Conservation (phyloP, 2,113 vertebrate genomes). For the Nothobranchius kuhntae region DNA sequence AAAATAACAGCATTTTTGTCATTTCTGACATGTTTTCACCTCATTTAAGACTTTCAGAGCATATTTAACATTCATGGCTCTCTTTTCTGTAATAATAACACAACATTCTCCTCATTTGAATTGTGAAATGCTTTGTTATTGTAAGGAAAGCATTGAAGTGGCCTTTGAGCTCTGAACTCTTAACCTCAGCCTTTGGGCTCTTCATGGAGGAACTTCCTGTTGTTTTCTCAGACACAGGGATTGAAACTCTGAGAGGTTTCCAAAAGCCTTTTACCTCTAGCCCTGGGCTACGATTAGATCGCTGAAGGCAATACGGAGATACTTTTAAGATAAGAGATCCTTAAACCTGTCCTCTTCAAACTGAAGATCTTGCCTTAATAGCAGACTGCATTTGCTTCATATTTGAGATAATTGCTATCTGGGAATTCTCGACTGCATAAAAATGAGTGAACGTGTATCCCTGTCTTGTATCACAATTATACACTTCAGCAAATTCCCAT, state of each 20-base stretch:
- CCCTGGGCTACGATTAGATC: constrained; percentile 53
- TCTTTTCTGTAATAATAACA: constrained; percentile 11
- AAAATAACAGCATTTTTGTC: too few relatives aligned
- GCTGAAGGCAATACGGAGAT: constrained; percentile 43
- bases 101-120: neutral
- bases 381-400: constrained; percentile 4
- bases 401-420: constrained; percentile 7
- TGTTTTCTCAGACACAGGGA: constrained; percentile 62
- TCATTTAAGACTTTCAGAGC: neutral
- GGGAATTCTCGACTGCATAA: neutral
- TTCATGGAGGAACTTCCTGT: constrained; percentile 63
- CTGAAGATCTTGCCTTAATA: neutral
- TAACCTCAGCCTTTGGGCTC: constrained; percentile 64
- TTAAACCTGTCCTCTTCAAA: constrained; percentile 46
- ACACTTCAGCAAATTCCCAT: constrained; percentile 27
- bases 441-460: constrained; percentile 1
- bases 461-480: neutral
- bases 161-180: constrained; percentile 48
- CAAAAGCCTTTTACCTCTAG: constrained; percentile 51
- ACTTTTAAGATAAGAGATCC: constrained; percentile 34
- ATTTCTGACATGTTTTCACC: neutral
- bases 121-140: constrained; percentile 21
- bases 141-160: constrained; percentile 11
- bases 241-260: constrained; percentile 52
- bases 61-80: neutral